Percentiles rank a stretch among this genome's conserved stretches.
Evolutionary conservation across 2,113 vertebrate genomes (phyloP).

Genomic region (Egretta garzetta): DNA sequence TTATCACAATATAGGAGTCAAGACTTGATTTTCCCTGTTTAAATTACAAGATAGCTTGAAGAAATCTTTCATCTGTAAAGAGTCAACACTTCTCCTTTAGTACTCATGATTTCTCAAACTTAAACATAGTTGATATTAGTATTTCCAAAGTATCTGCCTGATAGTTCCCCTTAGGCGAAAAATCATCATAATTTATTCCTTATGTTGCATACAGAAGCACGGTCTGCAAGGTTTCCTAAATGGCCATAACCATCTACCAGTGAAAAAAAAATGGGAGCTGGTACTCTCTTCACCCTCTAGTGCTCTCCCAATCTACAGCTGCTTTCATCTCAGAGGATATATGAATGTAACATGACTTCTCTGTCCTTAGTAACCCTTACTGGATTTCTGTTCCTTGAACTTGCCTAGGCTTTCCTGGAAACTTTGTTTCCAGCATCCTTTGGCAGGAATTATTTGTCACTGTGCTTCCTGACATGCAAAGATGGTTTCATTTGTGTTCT

Average conservation of each 20-base stretch:
- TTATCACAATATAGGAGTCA: neutral
- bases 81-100: neutral
- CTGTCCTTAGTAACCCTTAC: neutral
- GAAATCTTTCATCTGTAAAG: neutral
- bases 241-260: accelerated
- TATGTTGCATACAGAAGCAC: neutral
- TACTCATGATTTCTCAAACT: neutral
- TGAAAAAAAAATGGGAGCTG: accelerated
- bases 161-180: neutral
- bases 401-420: neutral
- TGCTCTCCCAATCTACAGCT: neutral
- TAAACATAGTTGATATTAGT: neutral
- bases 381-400: neutral
- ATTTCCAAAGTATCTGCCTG: neutral
- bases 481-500: neutral
- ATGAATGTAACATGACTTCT: neutral
- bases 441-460: neutral
- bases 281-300: accelerated
- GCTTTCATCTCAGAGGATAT: neutral
- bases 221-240: neutral
- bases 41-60: neutral
- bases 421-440: neutral
- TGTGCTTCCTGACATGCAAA: neutral
- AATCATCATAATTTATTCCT: neutral
- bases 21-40: neutral